Conservation (phyloP, 2,113 vertebrate genomes). For the Candoia aspera region DNA sequence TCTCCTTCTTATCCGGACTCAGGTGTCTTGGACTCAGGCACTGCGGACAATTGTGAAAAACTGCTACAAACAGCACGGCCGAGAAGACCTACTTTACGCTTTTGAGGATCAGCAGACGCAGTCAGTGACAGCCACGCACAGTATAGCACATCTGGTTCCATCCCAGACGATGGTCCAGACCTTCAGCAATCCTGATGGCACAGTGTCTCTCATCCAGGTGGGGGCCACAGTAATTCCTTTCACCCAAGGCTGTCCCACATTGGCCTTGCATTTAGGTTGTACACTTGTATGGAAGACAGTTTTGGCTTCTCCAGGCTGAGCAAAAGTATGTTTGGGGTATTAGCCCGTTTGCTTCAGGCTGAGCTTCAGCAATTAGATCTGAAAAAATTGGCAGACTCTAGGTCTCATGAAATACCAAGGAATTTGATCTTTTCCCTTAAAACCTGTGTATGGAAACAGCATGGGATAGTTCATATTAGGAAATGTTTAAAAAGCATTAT, state of each 20-base stretch:
- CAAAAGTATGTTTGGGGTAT: background rate
- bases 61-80: conserved; percentile 98
- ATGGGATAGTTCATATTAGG: background rate
- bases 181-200: conserved; percentile 97
- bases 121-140: conserved; percentile 83
- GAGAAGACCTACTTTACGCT: conserved; percentile 94
- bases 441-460: background rate
- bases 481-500: background rate
- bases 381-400: background rate
- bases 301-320: background rate
- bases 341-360: background rate
- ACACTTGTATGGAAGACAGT: too few species aligned
- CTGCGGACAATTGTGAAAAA: conserved; percentile 97
- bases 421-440: background rate
- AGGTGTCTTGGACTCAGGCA: conserved; percentile 99
- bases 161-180: conserved; percentile 98
- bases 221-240: background rate
- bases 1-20: background rate
- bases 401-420: background rate
- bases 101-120: conserved; percentile 93
- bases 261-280: too few species aligned
- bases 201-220: conserved; percentile 98
- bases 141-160: conserved; percentile 94
- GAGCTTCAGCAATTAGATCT: background rate
- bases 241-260: background rate